Evolutionary conservation across 2,888 invertebrate species (phyloP).

Genomic region (Meandrusa payeni): DNA sequence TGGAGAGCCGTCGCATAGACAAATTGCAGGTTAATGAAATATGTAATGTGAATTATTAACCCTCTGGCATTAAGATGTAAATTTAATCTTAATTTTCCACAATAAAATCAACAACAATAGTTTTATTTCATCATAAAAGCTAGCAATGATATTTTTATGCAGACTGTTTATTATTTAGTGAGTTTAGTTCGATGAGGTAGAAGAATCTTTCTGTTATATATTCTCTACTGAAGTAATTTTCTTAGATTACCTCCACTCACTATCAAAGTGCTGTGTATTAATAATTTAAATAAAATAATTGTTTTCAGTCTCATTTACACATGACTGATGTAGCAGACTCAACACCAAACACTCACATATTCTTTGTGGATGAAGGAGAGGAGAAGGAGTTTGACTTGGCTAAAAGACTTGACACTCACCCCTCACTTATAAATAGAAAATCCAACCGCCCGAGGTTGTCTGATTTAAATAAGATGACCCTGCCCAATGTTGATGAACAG

Average conservation of each 20-base stretch:
- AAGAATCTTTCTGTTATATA: too few species aligned
- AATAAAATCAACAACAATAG: too few species aligned
- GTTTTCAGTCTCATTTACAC: constrained; percentile 88
- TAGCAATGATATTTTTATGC: too few species aligned
- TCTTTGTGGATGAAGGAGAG: constrained; percentile 86
- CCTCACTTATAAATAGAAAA: constrained; percentile 83
- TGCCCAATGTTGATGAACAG: constrained; percentile 82
- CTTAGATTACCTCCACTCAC: too few species aligned
- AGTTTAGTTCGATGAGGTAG: too few species aligned
- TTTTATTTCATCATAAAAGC: too few species aligned
- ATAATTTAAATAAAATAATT: background rate
- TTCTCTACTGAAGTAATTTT: too few species aligned
- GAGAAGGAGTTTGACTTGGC: constrained; percentile 85
- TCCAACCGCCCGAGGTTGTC: constrained; percentile 85
- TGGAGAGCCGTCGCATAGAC: constrained; percentile 87
- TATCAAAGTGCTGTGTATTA: too few species aligned
- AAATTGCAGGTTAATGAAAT: constrained; percentile 57
- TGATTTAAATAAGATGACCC: constrained; percentile 75
- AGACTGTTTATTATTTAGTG: too few species aligned
- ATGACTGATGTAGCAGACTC: constrained; percentile 87
- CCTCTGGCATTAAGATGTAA: too few species aligned
- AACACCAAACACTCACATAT: constrained; percentile 87
- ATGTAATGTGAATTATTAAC: too few species aligned
- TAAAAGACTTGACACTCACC: constrained; percentile 87
- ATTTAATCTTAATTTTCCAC: too few species aligned